These are phyloP conservation scores for Cranoglanis bouderius DNA, from an alignment of 2,113 vertebrate species.

Conservation along the genomic window DNA sequence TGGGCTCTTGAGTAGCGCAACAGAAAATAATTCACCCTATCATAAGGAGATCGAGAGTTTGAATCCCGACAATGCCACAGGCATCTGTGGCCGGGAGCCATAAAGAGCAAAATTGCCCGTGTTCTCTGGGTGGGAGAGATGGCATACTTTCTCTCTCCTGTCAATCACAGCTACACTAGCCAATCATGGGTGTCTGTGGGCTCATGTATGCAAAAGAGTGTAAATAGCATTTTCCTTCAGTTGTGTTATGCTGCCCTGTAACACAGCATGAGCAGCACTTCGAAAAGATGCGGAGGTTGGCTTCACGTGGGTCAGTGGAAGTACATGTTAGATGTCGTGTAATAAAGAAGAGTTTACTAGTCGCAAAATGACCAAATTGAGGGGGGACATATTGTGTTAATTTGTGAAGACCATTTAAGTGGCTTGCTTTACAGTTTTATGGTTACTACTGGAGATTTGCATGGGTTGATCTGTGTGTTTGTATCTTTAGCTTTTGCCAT, in stretches of 20 bases:
- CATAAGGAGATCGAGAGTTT: background rate
- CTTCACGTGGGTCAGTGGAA: background rate
- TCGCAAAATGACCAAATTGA: background rate
- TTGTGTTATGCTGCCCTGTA: background rate
- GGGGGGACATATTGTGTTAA: background rate
- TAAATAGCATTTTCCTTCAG: background rate
- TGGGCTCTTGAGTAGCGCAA: background rate
- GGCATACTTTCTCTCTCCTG: background rate
- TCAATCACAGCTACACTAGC: background rate
- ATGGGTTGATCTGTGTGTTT: background rate
- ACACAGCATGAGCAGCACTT: background rate
- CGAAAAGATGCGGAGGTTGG: background rate
- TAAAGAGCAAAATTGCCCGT: background rate
- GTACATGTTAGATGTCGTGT: too few relatives aligned
- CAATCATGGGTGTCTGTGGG: background rate
- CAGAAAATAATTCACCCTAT: background rate
- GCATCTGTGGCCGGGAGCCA: background rate
- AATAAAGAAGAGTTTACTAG: background rate
- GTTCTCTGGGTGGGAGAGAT: background rate
- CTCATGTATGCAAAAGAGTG: background rate
- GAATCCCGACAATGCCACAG: background rate
- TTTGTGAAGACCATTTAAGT: background rate
- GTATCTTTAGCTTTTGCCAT: background rate
- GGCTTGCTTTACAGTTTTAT: background rate
- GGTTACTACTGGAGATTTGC: background rate